These are phyloP conservation scores for Hydropsyche betteni DNA, from an alignment of 2,888 invertebrate genomes.

Conservation along the genomic window DNA sequence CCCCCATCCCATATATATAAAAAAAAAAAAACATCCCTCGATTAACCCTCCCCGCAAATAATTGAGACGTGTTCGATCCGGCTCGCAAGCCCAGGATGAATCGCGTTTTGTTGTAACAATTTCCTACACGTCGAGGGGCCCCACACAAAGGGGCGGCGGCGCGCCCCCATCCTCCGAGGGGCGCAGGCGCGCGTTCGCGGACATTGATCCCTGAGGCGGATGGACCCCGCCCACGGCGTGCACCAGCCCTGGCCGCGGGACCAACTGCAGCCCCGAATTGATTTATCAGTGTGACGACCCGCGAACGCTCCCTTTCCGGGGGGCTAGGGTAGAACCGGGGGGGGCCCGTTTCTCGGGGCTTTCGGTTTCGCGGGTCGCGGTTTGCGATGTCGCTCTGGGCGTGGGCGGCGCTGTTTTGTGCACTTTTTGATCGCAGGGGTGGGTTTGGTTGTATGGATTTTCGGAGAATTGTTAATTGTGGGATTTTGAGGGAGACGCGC, in stretches of 20 bases:
- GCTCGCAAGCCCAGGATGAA: background rate
- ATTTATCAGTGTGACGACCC: constrained; percentile 6
- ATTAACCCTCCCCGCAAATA: background rate
- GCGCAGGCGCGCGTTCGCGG: constrained; percentile 38
- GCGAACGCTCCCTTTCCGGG: background rate
- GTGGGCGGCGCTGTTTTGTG: too few relatives aligned
- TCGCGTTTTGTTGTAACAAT: constrained; percentile 31
- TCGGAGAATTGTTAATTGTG: too few relatives aligned
- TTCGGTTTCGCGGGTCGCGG: too few relatives aligned
- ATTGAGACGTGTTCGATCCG: background rate
- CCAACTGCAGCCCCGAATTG: constrained; percentile 23
- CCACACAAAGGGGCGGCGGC: too few relatives aligned
- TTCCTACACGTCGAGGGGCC: background rate
- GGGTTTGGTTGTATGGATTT: too few relatives aligned
- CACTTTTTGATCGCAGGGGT: too few relatives aligned
- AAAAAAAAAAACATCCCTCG: background rate
- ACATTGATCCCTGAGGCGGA: constrained; percentile 51
- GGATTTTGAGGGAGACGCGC: too few relatives aligned
- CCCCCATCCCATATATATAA: background rate
- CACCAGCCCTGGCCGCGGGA: constrained; percentile 23
- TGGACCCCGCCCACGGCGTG: constrained; percentile 38
- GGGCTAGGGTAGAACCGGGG: background rate
- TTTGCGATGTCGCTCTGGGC: background rate
- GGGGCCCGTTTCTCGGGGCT: background rate
- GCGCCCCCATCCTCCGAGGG: background rate